Evolutionary conservation across 1,140 invertebrate species (phyloP).

Genomic region (Dysdera silvatica): DNA sequence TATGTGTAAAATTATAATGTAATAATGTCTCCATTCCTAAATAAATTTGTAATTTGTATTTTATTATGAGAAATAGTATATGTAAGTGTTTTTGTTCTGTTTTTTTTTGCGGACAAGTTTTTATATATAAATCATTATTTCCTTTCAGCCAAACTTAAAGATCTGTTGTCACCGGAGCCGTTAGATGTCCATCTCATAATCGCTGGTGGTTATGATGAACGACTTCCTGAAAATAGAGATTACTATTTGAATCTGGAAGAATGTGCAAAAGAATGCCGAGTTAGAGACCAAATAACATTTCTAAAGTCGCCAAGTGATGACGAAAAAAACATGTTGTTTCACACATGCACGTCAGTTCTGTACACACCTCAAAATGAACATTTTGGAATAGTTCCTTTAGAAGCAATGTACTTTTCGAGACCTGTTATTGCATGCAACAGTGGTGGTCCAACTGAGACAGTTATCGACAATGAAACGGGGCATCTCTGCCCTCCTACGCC

Average conservation of each 20-base stretch:
- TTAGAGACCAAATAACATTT: slow-evolving; percentile 75
- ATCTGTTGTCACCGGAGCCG: slow-evolving; percentile 23
- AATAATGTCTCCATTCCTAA: no score
- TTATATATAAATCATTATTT: no score
- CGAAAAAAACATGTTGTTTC: slow-evolving; percentile 71
- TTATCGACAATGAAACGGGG: slow-evolving; percentile 79
- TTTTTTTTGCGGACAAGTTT: no score
- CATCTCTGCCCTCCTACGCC: slow-evolving; percentile 66
- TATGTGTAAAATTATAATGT: no score
- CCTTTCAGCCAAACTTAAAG: slow-evolving; percentile 37
- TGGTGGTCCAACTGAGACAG: slow-evolving; percentile 91
- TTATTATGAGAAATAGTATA: no score
- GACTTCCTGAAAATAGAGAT: slow-evolving; percentile 80
- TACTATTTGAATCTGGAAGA: slow-evolving; percentile 68
- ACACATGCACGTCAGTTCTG: slow-evolving; percentile 64
- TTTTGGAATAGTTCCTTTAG: slow-evolving; percentile 98
- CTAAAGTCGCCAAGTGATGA: slow-evolving; percentile 77
- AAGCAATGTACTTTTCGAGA: slow-evolving; percentile 90
- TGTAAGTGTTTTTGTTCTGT: no score
- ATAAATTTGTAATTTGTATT: no score
- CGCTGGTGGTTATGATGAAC: slow-evolving; percentile 91
- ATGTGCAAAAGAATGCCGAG: no score
- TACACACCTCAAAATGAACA: slow-evolving; percentile 97
- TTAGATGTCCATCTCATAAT: slow-evolving; percentile 88
- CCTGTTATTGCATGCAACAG: slow-evolving; percentile 92